Conservation (phyloP, 2,888 invertebrate genomes). For the Lasius fuliginosus region DNA sequence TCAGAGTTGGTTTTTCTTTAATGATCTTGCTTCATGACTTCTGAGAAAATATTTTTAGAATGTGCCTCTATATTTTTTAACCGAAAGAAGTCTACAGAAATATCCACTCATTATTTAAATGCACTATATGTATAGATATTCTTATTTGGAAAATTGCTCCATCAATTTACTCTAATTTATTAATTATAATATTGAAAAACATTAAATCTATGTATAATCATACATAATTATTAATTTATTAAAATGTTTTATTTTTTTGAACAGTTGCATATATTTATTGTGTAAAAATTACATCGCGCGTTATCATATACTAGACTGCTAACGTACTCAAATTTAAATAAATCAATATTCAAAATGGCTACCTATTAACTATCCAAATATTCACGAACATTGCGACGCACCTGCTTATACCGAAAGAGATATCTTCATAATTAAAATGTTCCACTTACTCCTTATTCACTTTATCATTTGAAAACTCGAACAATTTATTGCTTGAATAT, state of each 20-base stretch:
- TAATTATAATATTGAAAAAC: neutral
- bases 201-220: neutral
- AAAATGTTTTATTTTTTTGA: neutral
- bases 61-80: neutral
- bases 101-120: conserved; percentile 14
- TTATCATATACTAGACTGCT: neutral
- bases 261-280: neutral
- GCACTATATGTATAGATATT: neutral
- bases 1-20: conserved; percentile 12
- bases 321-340: neutral
- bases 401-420: neutral
- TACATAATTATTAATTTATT: neutral
- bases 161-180: neutral
- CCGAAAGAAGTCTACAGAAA: neutral
- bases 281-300: neutral
- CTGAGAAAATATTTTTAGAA: conserved; percentile 10
- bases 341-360: conserved; percentile 36
- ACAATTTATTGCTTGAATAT: neutral
- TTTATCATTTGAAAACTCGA: neutral
- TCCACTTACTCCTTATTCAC: neutral
- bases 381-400: neutral
- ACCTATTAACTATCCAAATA: neutral
- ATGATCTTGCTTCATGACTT: conserved; percentile 2
- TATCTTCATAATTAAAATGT: neutral
- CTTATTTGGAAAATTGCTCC: neutral